A percentile compares a stretch with the other conserved stretches of the same genome.
These are phyloP conservation scores for Penaeus indicus DNA, from an alignment of 1,140 invertebrate genomes.

Conservation along the genomic window DNA sequence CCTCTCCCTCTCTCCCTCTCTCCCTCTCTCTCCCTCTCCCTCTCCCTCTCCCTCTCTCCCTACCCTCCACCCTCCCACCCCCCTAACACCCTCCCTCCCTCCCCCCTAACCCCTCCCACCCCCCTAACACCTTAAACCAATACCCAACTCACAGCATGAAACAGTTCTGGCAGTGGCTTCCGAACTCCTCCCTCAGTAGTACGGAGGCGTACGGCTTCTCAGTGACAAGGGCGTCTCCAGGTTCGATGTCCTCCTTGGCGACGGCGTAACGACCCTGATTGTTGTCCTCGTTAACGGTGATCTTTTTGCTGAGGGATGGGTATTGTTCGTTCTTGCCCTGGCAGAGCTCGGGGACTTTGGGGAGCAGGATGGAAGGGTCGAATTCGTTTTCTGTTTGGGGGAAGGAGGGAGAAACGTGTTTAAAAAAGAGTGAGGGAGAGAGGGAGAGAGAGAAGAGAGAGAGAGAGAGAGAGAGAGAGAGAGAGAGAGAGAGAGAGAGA, in stretches of 20 bases:
- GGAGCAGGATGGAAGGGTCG: slow-evolving; percentile 34
- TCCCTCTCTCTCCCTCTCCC: too few relatives aligned
- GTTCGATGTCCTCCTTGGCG: slow-evolving; percentile 63
- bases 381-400: slow-evolving; percentile 41
- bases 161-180: slow-evolving; percentile 87
- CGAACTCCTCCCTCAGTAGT: slow-evolving; percentile 80
- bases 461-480: too few relatives aligned
- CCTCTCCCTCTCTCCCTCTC: not conserved
- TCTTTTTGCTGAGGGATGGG: slow-evolving; percentile 74
- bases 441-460: too few relatives aligned
- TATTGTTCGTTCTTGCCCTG: slow-evolving; percentile 73
- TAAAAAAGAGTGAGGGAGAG: too few relatives aligned
- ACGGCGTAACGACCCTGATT: slow-evolving; percentile 65
- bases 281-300: slow-evolving; percentile 69
- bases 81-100: too few relatives aligned
- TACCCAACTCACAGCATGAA: slow-evolving; percentile 71
- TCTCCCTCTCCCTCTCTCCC: too few relatives aligned
- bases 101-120: not conserved
- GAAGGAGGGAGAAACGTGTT: too few relatives aligned
- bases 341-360: slow-evolving; percentile 65
- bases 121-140: not conserved
- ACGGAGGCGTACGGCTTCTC: slow-evolving; percentile 83
- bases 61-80: too few relatives aligned
- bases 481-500: too few relatives aligned
- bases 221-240: slow-evolving; percentile 71